Percentiles rank a stretch among this genome's conserved stretches.
phyloP scores from a whole-genome alignment of 2,888 invertebrate genomes.

The Dromius quadrimaculatus region DNA sequence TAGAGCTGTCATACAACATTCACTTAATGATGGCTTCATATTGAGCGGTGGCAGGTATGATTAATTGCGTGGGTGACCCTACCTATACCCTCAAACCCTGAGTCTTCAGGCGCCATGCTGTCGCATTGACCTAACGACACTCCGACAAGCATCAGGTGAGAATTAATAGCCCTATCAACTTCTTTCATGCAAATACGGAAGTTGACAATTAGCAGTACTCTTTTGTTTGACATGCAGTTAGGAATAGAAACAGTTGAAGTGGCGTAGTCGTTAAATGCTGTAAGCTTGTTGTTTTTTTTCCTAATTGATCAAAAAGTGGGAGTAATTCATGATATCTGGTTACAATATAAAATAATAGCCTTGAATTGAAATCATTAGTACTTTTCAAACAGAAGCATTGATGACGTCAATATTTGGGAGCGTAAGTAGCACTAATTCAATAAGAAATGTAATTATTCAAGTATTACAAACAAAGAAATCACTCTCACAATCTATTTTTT shows the following conservation, averaged over 20 bases:
- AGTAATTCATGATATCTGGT: too few species aligned
- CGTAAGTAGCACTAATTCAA: too few species aligned
- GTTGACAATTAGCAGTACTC: conserved; percentile 31
- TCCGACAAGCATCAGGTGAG: conserved; percentile 51
- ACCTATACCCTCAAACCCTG: too few species aligned
- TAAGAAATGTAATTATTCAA: too few species aligned
- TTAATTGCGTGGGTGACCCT: conserved; percentile 44
- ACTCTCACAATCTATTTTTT: too few species aligned
- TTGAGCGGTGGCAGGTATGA: conserved; percentile 43
- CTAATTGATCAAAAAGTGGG: conserved; percentile 18
- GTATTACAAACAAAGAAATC: too few species aligned
- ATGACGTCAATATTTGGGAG: too few species aligned
- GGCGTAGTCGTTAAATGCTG: not conserved
- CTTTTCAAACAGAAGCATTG: too few species aligned
- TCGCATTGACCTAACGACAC: conserved; percentile 52
- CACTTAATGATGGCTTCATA: conserved; percentile 50
- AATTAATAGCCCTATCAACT: conserved; percentile 48
- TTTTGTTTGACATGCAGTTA: conserved; percentile 36
- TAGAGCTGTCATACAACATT: conserved; percentile 46
- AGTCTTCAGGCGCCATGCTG: not conserved
- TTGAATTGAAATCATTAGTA: too few species aligned
- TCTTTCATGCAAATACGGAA: conserved; percentile 48
- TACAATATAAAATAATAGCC: too few species aligned
- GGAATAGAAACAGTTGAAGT: not conserved
- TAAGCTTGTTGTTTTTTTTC: conserved; percentile 22